A percentile compares a stretch with the other conserved stretches of the same genome.
phyloP scores from a whole-genome alignment of 2,888 invertebrate genomes.

The Polyommatus icarus region DNA sequence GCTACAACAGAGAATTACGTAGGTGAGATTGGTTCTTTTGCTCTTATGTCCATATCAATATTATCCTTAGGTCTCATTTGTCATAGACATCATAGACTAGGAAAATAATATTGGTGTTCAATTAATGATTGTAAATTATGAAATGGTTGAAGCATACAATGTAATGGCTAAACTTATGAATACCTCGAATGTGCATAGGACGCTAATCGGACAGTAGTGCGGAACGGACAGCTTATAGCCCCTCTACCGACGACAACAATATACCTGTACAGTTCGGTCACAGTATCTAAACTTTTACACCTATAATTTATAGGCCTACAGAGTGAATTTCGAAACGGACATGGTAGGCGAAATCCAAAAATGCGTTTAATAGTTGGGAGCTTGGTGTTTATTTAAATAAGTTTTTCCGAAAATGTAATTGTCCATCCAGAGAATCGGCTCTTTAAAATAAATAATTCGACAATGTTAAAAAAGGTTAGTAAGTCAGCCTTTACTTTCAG shows the following conservation, averaged over 20 bases:
- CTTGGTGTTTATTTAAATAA: too few species aligned
- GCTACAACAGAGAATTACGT: neutral
- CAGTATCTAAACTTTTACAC: neutral
- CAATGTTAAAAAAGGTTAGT: too few species aligned
- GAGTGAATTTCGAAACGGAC: too few species aligned
- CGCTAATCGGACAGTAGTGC: constrained; percentile 14
- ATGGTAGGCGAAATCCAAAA: neutral
- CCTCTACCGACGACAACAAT: neutral
- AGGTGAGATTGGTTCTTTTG: neutral
- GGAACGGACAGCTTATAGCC: constrained; percentile 36
- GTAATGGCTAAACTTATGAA: constrained; percentile 20
- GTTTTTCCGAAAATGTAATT: too few species aligned
- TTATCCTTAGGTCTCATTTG: too few species aligned
- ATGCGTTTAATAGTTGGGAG: too few species aligned
- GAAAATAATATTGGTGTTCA: neutral
- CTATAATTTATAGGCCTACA: too few species aligned
- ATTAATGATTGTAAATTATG: neutral
- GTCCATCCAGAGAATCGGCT: too few species aligned
- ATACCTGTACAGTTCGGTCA: neutral
- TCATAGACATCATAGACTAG: too few species aligned
- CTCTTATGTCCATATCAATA: neutral
- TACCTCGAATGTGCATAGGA: constrained; percentile 13
- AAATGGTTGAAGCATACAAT: neutral
- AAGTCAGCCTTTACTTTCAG: too few species aligned
- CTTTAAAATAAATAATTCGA: too few species aligned